These are phyloP conservation scores for Rhea pennata DNA, from an alignment of 2,113 vertebrate species.

Conservation along the genomic window DNA sequence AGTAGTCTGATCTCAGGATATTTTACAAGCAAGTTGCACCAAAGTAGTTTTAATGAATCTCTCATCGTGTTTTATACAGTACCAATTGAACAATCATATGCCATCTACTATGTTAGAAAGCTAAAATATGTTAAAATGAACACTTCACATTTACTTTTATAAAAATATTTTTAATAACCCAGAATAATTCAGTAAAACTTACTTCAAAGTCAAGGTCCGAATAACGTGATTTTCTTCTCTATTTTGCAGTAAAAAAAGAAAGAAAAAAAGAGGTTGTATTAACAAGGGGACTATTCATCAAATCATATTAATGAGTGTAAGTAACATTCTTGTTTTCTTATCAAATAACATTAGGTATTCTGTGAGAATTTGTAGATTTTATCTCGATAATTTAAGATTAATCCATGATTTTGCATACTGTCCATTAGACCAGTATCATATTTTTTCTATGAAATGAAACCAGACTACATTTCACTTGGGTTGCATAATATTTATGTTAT, in stretches of 20 bases:
- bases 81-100: neutral
- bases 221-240: constrained; percentile 99
- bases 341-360: constrained; percentile 4
- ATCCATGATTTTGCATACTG: neutral
- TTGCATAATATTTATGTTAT: neutral
- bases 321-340: constrained; percentile 41
- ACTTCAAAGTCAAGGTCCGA: constrained; percentile 99
- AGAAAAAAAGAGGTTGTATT: constrained; percentile 74
- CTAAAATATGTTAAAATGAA: constrained; percentile 18
- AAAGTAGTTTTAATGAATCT: constrained; percentile 58
- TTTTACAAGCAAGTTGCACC: constrained; percentile 64
- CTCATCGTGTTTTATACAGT: neutral
- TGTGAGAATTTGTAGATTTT: neutral
- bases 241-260: constrained; percentile 74
- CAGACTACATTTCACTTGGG: neutral
- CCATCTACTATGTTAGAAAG: neutral
- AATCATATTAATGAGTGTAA: constrained; percentile 48
- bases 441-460: constrained; percentile 20
- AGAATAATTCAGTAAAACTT: constrained; percentile 79
- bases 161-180: constrained; percentile 56
- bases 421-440: neutral
- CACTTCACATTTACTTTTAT: constrained; percentile 49
- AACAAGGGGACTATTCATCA: constrained; percentile 69
- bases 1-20: constrained; percentile 21
- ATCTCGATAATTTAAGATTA: constrained; percentile 26